These are phyloP conservation scores for Hymenopus coronatus DNA, from an alignment of 2,888 invertebrate genomes.

Conservation along the genomic window DNA sequence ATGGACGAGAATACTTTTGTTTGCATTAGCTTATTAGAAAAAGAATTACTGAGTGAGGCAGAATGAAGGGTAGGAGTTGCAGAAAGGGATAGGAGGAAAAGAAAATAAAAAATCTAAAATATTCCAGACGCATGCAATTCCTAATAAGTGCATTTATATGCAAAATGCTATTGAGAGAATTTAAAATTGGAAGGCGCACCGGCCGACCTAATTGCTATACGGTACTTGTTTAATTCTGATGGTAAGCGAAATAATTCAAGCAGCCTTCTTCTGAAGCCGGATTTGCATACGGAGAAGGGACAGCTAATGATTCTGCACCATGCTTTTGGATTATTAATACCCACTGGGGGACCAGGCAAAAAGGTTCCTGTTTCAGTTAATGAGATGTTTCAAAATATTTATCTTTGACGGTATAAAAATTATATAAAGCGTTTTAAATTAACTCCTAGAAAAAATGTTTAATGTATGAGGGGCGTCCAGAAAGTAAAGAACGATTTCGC, in stretches of 20 bases:
- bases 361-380: not conserved
- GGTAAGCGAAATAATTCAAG: not conserved
- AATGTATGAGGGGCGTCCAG: too few relatives aligned
- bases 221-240: not conserved
- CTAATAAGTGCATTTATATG: not conserved
- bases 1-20: too few relatives aligned
- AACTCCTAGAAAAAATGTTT: too few relatives aligned
- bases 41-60: too few relatives aligned
- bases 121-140: not conserved
- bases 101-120: not conserved
- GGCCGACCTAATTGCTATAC: not conserved
- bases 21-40: too few relatives aligned
- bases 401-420: not conserved
- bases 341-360: not conserved
- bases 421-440: too few relatives aligned
- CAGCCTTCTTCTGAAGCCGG: not conserved
- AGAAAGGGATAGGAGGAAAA: not conserved
- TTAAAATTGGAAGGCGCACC: not conserved
- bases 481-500: too few relatives aligned
- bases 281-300: not conserved
- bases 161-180: not conserved
- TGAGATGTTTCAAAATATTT: not conserved
- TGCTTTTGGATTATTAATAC: not conserved
- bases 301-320: not conserved
- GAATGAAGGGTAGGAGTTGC: not conserved